Evolutionary conservation across 1,140 invertebrate species (phyloP), one percentile per base, ranked within the genome.

Genomic region (Tenebrio molitor): DNA sequence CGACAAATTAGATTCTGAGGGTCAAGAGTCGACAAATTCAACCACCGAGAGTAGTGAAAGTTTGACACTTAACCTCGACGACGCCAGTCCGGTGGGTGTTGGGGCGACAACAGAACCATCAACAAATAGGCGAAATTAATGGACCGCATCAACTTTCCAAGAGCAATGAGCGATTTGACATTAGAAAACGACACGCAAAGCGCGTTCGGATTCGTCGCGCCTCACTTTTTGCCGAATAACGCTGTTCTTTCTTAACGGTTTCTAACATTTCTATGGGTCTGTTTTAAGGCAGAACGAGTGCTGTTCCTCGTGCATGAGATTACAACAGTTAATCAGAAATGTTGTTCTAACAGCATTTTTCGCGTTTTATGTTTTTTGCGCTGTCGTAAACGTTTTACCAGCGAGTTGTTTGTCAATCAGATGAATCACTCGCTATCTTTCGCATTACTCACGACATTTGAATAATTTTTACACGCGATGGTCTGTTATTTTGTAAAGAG

Each of bases 21-120:
- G 36, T 39, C 36, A 39, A 39, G 12, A 8, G 25, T 29, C 25
- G 25, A 8, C 25, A 29, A 29, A 29, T 29, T 29, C 25, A 44
- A 44, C 42, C 14, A 44, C 42, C 8, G 25, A 17, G 1, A 44
- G 6, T 7, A 44, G 63, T 39, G 63, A 65, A 65, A 65, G 63
- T 65, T 53, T 65, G 63, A 65, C 63, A 21, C 41, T 65, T 65
- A 36, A 65, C 39, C 63, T 39, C 14, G n/a, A 39, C 36, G 36
- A 2, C 5, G n/a, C 5, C 2, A 39, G 7, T 39, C 7, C n/a
- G 36, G 36, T 12, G 36, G 36, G 3, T 29, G 25, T 29, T 29
- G 8, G n/a, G n/a, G n/a, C 6, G 12, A 39, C 36, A 7, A 12
- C 12, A 39, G 12, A 39, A 39, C 5, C 36, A n/a, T 7, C 36